Base-by-base conservation (phyloP, 2,797 vertebrate genomes). In the Gallinago stenura region DNA sequence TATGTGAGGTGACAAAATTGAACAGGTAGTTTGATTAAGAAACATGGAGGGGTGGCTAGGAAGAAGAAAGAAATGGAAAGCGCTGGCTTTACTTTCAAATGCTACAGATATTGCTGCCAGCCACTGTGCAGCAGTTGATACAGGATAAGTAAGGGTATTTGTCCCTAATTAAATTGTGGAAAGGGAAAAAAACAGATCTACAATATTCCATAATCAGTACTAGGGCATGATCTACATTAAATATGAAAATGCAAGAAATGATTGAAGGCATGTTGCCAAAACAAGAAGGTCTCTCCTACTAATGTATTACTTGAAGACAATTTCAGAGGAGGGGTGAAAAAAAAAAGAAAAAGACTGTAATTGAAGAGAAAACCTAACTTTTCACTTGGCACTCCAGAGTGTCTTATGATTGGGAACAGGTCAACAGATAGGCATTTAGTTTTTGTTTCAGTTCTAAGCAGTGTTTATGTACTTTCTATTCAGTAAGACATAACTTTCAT, bases 371-470 rank as follows among this genome's bases (percentile, higher is more conserved):
- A 41, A 56, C 2, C 17, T 56, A 50, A 56, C 16, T 51, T 91
- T 56, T 62, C 33, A 48, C 25, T 8, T 77, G 56, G n/a, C 51
- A 71, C 91, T 89, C 39, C 87, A 66, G 24, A 50, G 26, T 35
- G 33, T 71, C 73, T 76, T 69, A 50, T 26, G 58, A 84, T 69
- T 72, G 31, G 88, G 65, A 91, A 78, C 39, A 93, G 46, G 83
- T 54, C 16, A 95, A 81, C 10, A 85, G 46, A 58, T 10, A 87
- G 56, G 26, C 51, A 87, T 88, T 37, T 19, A 33, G 31, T 4
- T 75, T 73, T 88, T n/a, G 7, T 68, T 93, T 91, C 71, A 41
- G 8, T 85, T 91, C 68, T 58, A 21, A 30, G 24, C 7, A 65
- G 31, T 10, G 30, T 60, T 70, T n/a, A 58, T 46, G 22, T 35